These are phyloP conservation scores for Gorsachius magnificus DNA, from an alignment of 2,797 vertebrate genomes.

Conservation along the genomic window DNA sequence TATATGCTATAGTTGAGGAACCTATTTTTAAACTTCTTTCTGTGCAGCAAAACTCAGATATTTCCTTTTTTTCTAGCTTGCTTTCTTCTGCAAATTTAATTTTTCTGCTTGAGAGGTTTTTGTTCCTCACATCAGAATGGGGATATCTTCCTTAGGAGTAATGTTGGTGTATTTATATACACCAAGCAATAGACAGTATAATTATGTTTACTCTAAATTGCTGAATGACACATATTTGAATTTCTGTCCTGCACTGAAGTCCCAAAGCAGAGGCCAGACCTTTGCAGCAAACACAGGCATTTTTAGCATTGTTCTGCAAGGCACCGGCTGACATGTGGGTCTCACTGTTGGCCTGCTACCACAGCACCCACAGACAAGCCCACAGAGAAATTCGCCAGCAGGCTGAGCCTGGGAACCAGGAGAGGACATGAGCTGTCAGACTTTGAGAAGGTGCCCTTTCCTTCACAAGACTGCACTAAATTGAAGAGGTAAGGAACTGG, in stretches of 20 bases:
- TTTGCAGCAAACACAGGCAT: neutral
- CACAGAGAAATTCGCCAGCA: neutral
- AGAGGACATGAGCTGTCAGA: neutral
- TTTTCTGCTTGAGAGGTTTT: neutral
- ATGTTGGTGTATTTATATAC: neutral
- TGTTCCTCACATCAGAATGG: neutral
- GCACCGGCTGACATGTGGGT: neutral
- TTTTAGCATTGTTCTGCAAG: neutral
- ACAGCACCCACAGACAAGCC: neutral
- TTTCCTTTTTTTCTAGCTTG: neutral
- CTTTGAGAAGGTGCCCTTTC: neutral
- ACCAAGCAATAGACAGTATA: neutral
- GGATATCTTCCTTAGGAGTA: neutral
- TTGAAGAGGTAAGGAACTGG: neutral
- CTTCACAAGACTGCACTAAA: neutral
- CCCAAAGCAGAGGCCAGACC: neutral
- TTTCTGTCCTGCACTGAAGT: neutral
- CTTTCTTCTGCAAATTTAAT: neutral
- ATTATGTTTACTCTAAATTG: neutral
- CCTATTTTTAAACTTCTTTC: neutral
- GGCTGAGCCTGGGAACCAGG: neutral
- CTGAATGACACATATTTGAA: neutral
- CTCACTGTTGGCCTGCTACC: neutral
- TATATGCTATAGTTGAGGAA: neutral
- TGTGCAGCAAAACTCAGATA: neutral